Conservation (phyloP, 2,797 vertebrate genomes). For the Tolypeutes matacus region DNA sequence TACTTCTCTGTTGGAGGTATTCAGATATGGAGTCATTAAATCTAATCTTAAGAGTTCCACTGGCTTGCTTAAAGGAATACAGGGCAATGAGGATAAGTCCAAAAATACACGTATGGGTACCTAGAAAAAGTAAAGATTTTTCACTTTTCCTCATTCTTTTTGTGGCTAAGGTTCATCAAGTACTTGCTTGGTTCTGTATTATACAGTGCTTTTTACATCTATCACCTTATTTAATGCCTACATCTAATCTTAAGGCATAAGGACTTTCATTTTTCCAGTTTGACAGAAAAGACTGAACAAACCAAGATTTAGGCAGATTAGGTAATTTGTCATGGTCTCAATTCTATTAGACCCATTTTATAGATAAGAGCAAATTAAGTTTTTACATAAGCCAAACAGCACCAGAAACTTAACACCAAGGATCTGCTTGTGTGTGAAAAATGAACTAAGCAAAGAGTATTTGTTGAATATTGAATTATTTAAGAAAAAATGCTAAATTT, state of each 20-base stretch:
- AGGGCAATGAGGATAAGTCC: constrained; percentile 94
- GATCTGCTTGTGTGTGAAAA: not conserved
- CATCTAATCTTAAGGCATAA: not conserved
- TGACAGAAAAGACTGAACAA: not conserved
- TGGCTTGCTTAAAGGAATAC: constrained; percentile 92
- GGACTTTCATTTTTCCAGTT: not conserved
- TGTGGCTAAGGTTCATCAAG: not conserved
- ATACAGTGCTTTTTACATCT: constrained; percentile 3
- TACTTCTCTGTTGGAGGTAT: constrained; percentile 92
- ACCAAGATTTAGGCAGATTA: not conserved
- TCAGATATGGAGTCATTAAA: constrained; percentile 93
- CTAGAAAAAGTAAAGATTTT: constrained; percentile 83
- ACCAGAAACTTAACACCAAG: constrained; percentile 34
- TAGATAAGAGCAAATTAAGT: constrained; percentile 15
- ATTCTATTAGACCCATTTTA: not conserved
- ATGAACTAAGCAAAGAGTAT: constrained; percentile 1
- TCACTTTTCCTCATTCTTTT: not conserved
- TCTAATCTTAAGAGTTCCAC: constrained; percentile 95
- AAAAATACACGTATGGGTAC: constrained; percentile 97
- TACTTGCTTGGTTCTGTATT: not conserved
- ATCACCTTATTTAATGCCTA: not conserved
- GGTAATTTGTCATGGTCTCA: not conserved
- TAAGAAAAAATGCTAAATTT: constrained; percentile 52
- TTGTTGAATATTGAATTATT: constrained; percentile 19
- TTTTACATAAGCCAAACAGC: constrained; percentile 14